These are phyloP conservation scores for Rissa tridactyla DNA, from an alignment of 2,113 vertebrate species.

Conservation along the genomic window DNA sequence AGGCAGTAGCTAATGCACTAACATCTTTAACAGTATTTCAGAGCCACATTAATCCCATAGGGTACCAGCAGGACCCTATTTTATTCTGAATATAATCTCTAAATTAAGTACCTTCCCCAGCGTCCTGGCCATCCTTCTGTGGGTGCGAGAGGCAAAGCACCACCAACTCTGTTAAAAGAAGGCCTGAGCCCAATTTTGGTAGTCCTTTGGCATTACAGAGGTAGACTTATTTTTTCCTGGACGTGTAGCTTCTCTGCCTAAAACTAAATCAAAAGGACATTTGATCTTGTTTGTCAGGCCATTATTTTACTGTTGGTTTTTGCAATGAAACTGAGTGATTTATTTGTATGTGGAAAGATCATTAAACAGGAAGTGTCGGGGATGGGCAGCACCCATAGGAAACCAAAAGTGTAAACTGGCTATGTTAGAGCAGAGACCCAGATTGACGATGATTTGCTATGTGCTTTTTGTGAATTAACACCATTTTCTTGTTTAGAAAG, in stretches of 20 bases:
- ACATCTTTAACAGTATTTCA: neutral
- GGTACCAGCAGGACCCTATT: neutral
- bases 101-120: neutral
- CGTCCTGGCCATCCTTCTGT: neutral
- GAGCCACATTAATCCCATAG: neutral
- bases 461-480: neutral
- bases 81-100: constrained; percentile 5
- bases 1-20: neutral
- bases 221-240: neutral
- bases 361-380: neutral
- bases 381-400: neutral
- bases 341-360: neutral
- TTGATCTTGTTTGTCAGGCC: neutral
- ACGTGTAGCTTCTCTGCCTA: neutral
- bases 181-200: neutral
- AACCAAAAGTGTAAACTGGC: neutral
- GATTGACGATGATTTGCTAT: neutral
- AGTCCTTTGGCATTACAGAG: neutral
- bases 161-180: neutral
- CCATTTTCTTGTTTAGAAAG: neutral
- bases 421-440: neutral
- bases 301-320: neutral
- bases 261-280: neutral
- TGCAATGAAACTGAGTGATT: neutral
- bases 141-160: neutral